Conservation (phyloP, 2,888 invertebrate genomes). For the Adelognathus sp. region DNA sequence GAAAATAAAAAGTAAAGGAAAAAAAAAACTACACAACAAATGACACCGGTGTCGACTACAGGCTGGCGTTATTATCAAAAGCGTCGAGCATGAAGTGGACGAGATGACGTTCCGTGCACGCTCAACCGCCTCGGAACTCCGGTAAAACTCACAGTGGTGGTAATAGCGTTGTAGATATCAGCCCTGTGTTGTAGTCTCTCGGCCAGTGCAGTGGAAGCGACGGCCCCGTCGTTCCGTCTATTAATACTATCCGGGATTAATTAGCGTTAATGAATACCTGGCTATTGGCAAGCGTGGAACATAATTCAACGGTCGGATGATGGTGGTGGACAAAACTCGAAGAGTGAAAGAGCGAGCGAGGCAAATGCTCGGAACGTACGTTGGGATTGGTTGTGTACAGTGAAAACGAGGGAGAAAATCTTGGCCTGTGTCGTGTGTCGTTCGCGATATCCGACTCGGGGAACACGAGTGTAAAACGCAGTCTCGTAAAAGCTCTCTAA, state of each 20-base stretch:
- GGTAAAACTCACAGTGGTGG: conserved; percentile 6
- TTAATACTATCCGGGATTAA: conserved; percentile 75
- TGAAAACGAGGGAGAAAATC: conserved; percentile 30
- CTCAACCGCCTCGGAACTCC: conserved; percentile 13
- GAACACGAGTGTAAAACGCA: conserved; percentile 52
- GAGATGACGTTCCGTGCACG: conserved; percentile 37
- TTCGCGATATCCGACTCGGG: conserved; percentile 48
- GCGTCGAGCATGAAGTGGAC: conserved; percentile 10
- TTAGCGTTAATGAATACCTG: conserved; percentile 78
- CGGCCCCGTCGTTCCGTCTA: conserved; percentile 56
- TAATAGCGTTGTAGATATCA: conserved; percentile 24
- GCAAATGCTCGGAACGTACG: too few relatives aligned
- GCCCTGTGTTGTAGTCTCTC: conserved; percentile 26
- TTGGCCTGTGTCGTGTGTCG: conserved; percentile 48
- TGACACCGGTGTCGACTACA: conserved; percentile 5
- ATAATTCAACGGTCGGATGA: conserved; percentile 69
- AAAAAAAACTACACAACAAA: conserved; percentile 25
- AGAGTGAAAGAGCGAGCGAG: conserved; percentile 9
- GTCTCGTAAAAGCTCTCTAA: conserved; percentile 54
- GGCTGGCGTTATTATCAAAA: conserved; percentile 8
- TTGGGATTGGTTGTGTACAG: conserved; percentile 20
- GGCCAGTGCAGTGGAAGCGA: too few relatives aligned
- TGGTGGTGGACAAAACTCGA: not conserved
- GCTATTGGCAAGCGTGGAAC: conserved; percentile 74
- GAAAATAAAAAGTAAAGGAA: not conserved